Evolutionary conservation across 2,797 vertebrate species (phyloP).

Genomic region (Cheirogaleus major): DNA sequence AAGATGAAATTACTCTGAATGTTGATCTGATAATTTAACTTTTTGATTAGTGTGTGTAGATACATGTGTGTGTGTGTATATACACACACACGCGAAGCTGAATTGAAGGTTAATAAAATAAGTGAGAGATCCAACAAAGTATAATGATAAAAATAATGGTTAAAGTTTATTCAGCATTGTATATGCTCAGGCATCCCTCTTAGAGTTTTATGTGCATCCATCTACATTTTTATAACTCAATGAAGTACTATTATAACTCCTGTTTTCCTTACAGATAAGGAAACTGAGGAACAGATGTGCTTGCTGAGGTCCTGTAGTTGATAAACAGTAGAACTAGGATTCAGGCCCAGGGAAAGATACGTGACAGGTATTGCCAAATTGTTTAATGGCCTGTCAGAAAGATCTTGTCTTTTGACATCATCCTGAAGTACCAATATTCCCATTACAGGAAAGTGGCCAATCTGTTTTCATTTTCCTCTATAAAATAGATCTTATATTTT

Average conservation of each 20-base stretch:
- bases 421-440: conserved; percentile 13
- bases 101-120: neutral
- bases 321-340: neutral
- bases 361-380: neutral
- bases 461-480: conserved; percentile 9
- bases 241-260: neutral
- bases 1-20: conserved; percentile 13
- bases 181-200: neutral
- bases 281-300: neutral
- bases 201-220: neutral
- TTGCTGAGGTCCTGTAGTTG: neutral
- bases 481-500: conserved; percentile 29
- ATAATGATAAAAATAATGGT: neutral
- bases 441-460: conserved; percentile 2
- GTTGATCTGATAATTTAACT: neutral
- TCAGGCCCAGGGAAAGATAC: neutral
- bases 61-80: neutral
- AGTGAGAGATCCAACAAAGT: neutral
- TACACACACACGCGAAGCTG: neutral
- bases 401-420: conserved; percentile 14
- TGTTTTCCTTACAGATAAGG: neutral
- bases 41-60: neutral
- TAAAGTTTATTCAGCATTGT: neutral
- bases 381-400: conserved; percentile 10
- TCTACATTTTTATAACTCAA: neutral